Evolutionary conservation across 2,797 vertebrate species (phyloP).

Genomic region (Phrynocephalus guinanensis): DNA sequence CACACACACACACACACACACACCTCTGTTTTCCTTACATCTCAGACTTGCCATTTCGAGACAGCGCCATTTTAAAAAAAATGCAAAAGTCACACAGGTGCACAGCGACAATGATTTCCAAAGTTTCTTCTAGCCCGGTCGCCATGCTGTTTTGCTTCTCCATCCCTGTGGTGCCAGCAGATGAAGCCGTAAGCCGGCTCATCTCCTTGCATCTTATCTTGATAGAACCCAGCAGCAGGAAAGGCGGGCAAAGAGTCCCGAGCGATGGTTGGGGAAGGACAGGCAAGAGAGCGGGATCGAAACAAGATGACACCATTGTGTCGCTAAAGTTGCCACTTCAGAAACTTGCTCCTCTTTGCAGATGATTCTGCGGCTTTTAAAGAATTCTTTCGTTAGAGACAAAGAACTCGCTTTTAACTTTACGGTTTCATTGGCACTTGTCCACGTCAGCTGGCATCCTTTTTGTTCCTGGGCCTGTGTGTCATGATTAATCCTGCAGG

Average conservation of each 20-base stretch:
- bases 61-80: constrained; percentile 62
- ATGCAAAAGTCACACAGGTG: neutral
- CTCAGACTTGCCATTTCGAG: constrained; percentile 63
- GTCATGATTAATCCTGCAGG: neutral
- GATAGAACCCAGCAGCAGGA: constrained; percentile 72
- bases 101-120: constrained; percentile 68
- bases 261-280: constrained; percentile 76
- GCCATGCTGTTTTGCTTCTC: constrained; percentile 71
- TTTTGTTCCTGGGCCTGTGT: neutral
- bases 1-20: too few species aligned
- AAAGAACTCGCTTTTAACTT: constrained; percentile 64
- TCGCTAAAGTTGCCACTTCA: constrained; percentile 68
- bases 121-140: constrained; percentile 54
- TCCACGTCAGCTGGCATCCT: neutral
- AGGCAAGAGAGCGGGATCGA: constrained; percentile 68
- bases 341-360: constrained; percentile 62
- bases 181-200: constrained; percentile 75
- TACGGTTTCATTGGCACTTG: neutral
- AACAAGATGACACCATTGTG: constrained; percentile 68
- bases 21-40: constrained; percentile 29
- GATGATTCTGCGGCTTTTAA: constrained; percentile 19
- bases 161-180: constrained; percentile 71
- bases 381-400: constrained; percentile 53
- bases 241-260: constrained; percentile 74
- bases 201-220: constrained; percentile 73